These are phyloP conservation scores for Anabas testudineus DNA, from an alignment of 2,797 vertebrate genomes.

Conservation along the genomic window DNA sequence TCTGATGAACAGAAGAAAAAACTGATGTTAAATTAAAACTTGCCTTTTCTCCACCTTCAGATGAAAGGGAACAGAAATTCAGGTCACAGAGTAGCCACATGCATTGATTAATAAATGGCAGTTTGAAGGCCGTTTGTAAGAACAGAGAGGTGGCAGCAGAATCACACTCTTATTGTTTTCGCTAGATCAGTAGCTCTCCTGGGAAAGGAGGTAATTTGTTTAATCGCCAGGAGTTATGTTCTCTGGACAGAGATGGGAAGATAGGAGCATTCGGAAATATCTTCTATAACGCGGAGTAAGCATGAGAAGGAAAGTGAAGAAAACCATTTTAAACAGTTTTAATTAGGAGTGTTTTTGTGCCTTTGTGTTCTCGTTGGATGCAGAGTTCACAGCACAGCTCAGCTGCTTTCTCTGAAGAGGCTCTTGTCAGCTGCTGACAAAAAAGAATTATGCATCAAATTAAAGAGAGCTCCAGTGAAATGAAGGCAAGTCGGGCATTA, in stretches of 20 bases:
- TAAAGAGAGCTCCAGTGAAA: constrained; percentile 80
- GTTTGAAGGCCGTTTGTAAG: constrained; percentile 69
- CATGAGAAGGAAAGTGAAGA: constrained; percentile 32
- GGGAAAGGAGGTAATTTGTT: constrained; percentile 80
- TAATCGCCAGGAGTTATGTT: constrained; percentile 76
- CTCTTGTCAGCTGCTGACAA: constrained; percentile 73
- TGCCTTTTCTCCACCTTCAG: constrained; percentile 28
- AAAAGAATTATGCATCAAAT: constrained; percentile 81
- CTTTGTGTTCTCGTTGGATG: constrained; percentile 68
- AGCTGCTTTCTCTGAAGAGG: constrained; percentile 71
- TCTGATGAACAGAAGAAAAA: constrained; percentile 69
- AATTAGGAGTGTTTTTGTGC: constrained; percentile 71
- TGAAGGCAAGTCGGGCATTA: constrained; percentile 81
- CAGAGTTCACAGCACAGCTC: constrained; percentile 66
- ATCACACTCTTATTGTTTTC: constrained; percentile 77
- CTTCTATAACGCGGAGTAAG: constrained; percentile 29
- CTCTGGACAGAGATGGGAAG: constrained; percentile 62
- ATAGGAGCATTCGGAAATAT: constrained; percentile 59
- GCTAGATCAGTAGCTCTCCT: constrained; percentile 65
- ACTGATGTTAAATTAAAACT: constrained; percentile 71
- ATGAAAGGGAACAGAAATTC: constrained; percentile 51
- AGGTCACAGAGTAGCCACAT: constrained; percentile 54
- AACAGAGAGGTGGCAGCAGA: constrained; percentile 64
- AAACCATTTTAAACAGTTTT: constrained; percentile 68
- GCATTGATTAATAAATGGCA: constrained; percentile 77